phyloP scores from a whole-genome alignment of 2,113 vertebrate genomes.

The Cryptomyrus ogoouensis region DNA sequence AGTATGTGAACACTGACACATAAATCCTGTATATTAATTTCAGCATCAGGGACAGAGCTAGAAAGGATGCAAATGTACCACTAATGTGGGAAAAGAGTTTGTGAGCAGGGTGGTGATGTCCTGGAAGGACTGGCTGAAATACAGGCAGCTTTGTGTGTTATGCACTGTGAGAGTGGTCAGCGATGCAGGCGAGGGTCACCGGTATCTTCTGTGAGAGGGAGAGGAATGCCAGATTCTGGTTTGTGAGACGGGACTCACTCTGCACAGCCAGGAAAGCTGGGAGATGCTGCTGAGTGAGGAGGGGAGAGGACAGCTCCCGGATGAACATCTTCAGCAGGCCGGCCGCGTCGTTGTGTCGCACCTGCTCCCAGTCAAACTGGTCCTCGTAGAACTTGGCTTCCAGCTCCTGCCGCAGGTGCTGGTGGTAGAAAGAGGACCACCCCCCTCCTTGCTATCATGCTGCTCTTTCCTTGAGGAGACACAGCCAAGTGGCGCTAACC shows the following conservation, averaged over 20 bases:
- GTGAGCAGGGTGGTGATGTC: background rate
- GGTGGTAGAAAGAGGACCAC: background rate
- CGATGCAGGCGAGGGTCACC: background rate
- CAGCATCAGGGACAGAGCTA: background rate
- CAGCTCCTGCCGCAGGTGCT: slow-evolving; percentile 83
- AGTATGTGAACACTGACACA: background rate
- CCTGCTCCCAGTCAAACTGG: slow-evolving; percentile 82
- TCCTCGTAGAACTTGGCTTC: slow-evolving; percentile 75
- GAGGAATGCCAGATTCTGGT: background rate
- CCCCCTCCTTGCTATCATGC: background rate
- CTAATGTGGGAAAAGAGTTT: background rate
- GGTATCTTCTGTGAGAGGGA: background rate
- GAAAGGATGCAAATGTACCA: background rate
- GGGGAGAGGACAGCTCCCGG: slow-evolving; percentile 81
- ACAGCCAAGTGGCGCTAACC: slow-evolving; percentile 9
- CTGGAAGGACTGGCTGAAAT: background rate
- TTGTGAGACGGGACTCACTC: slow-evolving; percentile 66
- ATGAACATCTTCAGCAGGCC: slow-evolving; percentile 92
- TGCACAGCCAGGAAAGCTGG: slow-evolving; percentile 76
- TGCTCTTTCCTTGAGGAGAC: background rate
- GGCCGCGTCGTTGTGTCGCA: slow-evolving; percentile 84
- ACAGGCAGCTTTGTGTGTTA: background rate
- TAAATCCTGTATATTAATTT: background rate
- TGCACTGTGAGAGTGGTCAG: background rate
- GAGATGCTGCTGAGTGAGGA: slow-evolving; percentile 83